Conservation (phyloP, 2,113 vertebrate species). For the Stomatorhinus ivindoensis region DNA sequence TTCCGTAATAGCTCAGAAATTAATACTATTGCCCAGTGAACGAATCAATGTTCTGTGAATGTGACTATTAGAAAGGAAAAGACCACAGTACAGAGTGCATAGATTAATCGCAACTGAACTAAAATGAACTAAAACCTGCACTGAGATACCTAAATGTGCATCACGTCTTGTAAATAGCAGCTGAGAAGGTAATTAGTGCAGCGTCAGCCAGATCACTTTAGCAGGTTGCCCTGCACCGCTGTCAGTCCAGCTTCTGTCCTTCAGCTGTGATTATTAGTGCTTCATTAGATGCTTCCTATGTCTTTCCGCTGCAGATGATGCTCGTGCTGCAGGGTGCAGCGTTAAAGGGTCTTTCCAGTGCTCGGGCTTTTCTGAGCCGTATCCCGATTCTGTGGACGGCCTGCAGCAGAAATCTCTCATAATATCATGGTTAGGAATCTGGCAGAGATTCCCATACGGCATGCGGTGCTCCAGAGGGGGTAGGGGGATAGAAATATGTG, state of each 20-base stretch:
- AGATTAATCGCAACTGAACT: not conserved
- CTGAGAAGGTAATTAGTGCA: not conserved
- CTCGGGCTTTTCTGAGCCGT: conserved; percentile 6
- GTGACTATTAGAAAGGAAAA: not conserved
- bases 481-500: conserved; percentile 15
- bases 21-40: not conserved
- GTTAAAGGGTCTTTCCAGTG: conserved; percentile 29
- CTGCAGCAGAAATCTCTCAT: conserved; percentile 14
- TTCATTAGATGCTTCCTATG: conserved; percentile 52
- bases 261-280: conserved; percentile 32
- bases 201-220: not conserved
- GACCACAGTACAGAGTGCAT: not conserved
- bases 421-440: conserved; percentile 14
- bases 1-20: not conserved
- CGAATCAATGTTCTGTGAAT: not conserved
- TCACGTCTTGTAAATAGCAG: not conserved
- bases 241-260: conserved; percentile 17
- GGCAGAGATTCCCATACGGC: conserved; percentile 7
- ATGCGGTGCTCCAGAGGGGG: not conserved
- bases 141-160: not conserved
- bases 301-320: conserved; percentile 45
- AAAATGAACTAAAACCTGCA: not conserved
- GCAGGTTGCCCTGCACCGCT: not conserved
- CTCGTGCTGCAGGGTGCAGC: conserved; percentile 39
- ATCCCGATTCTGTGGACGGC: not conserved